Conservation (phyloP, 2,797 vertebrate species). For the Psittacula echo region DNA sequence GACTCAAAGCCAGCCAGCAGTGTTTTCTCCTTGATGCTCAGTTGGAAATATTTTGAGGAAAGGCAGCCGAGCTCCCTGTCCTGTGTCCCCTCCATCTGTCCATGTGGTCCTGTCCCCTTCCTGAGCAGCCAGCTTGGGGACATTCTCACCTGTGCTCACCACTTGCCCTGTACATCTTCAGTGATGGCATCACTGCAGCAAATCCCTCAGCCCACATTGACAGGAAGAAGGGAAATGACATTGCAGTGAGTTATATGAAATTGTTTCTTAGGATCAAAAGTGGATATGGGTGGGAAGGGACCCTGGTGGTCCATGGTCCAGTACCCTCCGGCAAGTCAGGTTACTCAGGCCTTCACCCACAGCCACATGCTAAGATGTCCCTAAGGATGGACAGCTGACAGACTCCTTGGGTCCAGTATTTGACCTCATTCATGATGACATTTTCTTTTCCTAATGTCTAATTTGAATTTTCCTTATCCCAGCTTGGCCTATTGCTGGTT, state of each 20-base stretch:
- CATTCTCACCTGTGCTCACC: neutral
- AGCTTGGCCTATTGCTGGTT: neutral
- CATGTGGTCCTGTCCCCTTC: rapidly evolving
- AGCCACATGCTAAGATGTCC: neutral
- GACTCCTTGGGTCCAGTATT: neutral
- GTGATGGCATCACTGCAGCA: neutral
- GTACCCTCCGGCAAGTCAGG: neutral
- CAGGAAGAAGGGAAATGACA: neutral
- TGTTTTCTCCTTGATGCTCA: slow-evolving; percentile 2
- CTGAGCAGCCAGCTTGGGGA: neutral
- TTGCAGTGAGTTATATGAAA: neutral
- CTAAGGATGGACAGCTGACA: neutral
- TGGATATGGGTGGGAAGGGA: neutral
- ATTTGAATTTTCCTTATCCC: neutral
- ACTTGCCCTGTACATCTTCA: neutral
- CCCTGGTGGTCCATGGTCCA: neutral
- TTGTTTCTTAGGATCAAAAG: neutral
- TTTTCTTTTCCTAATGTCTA: neutral
- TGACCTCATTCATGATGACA: rapidly evolving
- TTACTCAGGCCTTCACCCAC: neutral
- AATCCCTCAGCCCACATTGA: rapidly evolving
- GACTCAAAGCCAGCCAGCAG: slow-evolving; percentile 34
- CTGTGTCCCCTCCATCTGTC: rapidly evolving
- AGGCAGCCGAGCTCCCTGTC: neutral
- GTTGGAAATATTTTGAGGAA: neutral